Conservation (phyloP, 2,888 invertebrate species). For the Athrips mouffetella region DNA sequence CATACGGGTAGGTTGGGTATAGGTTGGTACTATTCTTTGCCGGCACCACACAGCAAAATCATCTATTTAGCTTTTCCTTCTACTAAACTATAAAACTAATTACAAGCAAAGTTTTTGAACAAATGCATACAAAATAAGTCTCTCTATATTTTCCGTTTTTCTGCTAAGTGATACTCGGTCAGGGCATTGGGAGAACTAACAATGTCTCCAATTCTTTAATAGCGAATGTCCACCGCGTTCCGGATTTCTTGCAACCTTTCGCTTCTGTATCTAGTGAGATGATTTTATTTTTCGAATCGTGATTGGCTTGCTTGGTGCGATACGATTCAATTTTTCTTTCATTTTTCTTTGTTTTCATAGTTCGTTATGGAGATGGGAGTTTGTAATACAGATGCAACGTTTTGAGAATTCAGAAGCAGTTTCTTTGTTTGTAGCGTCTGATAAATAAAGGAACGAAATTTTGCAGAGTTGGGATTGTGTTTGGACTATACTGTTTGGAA, state of each 20-base stretch:
- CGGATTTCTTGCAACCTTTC: slow-evolving; percentile 10
- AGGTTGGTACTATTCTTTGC: no score
- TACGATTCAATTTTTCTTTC: slow-evolving; percentile 11
- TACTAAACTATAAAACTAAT: no score
- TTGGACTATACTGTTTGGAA: no score
- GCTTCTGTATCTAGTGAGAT: slow-evolving; percentile 8
- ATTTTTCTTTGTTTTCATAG: slow-evolving; percentile 5
- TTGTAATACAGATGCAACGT: slow-evolving; percentile 6
- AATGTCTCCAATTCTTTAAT: neutral
- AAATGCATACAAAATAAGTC: no score
- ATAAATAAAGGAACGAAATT: no score
- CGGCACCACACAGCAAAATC: no score
- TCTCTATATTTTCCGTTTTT: neutral
- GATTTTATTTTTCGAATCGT: slow-evolving; percentile 15
- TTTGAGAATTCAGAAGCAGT: neutral
- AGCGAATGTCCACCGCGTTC: neutral
- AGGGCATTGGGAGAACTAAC: neutral
- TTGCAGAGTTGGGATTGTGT: no score
- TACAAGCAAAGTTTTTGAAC: no score
- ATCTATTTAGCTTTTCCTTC: no score
- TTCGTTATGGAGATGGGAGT: slow-evolving; percentile 8
- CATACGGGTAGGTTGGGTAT: no score
- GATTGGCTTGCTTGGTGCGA: slow-evolving; percentile 17
- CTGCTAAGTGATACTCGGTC: neutral
- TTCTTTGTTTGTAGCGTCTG: no score